These are phyloP conservation scores for Cephonodes hylas DNA, from an alignment of 2,888 invertebrate genomes.

Conservation along the genomic window DNA sequence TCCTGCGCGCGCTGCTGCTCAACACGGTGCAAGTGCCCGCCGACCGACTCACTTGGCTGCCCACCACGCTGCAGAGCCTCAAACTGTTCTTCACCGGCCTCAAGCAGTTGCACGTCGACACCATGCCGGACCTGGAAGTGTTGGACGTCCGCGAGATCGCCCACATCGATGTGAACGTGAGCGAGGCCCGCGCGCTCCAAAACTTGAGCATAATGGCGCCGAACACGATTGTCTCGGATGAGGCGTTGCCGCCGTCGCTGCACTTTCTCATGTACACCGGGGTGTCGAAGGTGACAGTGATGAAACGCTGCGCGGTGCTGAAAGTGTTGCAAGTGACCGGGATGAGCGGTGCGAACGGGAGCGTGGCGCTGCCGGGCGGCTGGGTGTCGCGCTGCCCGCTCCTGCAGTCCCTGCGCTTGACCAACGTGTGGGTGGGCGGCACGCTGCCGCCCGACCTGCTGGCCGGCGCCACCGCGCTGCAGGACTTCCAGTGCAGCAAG, in stretches of 20 bases:
- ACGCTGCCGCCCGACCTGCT: constrained; percentile 17
- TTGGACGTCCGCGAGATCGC: neutral
- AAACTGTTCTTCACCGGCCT: constrained; percentile 12
- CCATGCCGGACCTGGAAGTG: neutral
- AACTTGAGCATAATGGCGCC: neutral
- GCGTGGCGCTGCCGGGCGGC: constrained; percentile 17
- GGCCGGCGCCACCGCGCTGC: constrained; percentile 15
- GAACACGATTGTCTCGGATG: constrained; percentile 12
- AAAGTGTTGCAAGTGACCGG: neutral
- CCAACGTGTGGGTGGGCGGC: constrained; percentile 12
- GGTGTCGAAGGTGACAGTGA: neutral
- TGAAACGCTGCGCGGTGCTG: constrained; percentile 15
- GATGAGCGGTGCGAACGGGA: neutral
- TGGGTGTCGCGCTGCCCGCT: constrained; percentile 23
- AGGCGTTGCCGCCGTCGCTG: neutral
- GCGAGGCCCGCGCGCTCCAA: neutral
- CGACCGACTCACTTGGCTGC: constrained; percentile 16
- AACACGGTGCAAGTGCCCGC: constrained; percentile 13
- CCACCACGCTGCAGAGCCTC: constrained; percentile 19
- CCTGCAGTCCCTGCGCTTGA: constrained; percentile 8
- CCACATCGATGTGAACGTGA: neutral
- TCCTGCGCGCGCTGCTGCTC: constrained; percentile 13
- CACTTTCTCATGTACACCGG: neutral
- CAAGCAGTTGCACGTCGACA: neutral
- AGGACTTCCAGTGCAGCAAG: neutral